Evolutionary conservation across 2,113 vertebrate species (phyloP).

Genomic region (Gulo gulo): DNA sequence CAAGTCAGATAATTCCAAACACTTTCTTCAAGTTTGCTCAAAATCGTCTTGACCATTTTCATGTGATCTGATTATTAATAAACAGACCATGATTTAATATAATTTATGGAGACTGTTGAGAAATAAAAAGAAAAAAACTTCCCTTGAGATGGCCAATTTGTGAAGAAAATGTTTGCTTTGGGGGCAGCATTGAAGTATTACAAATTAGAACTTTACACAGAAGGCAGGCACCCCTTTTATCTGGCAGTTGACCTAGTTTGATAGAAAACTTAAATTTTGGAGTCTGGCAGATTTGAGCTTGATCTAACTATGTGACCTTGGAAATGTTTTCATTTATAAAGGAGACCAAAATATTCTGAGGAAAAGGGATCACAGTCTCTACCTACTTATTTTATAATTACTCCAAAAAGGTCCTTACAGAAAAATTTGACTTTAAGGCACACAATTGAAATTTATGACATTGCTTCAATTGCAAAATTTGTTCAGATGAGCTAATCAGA

Average conservation of each 20-base stretch:
- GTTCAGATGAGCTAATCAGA: background rate
- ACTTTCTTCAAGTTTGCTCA: background rate
- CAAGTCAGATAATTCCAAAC: background rate
- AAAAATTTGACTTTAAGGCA: background rate
- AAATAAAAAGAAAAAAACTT: background rate
- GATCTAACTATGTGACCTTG: background rate
- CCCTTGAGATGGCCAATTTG: background rate
- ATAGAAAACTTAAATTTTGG: background rate
- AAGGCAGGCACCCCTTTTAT: background rate
- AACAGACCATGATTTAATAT: background rate
- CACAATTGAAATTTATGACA: background rate
- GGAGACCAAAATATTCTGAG: background rate
- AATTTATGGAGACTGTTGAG: background rate
- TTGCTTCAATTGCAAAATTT: background rate
- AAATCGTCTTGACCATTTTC: background rate
- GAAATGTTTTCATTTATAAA: constrained; percentile 23
- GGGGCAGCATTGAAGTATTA: background rate
- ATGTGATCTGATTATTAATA: background rate
- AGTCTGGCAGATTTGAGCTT: background rate
- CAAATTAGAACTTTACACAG: background rate
- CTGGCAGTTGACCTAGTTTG: background rate
- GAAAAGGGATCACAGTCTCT: background rate
- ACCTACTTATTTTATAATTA: background rate
- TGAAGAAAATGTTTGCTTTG: background rate
- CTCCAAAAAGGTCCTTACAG: background rate